These are phyloP conservation scores for Myxocyprinus asiaticus DNA, from an alignment of 2,113 vertebrate species.

Conservation along the genomic window DNA sequence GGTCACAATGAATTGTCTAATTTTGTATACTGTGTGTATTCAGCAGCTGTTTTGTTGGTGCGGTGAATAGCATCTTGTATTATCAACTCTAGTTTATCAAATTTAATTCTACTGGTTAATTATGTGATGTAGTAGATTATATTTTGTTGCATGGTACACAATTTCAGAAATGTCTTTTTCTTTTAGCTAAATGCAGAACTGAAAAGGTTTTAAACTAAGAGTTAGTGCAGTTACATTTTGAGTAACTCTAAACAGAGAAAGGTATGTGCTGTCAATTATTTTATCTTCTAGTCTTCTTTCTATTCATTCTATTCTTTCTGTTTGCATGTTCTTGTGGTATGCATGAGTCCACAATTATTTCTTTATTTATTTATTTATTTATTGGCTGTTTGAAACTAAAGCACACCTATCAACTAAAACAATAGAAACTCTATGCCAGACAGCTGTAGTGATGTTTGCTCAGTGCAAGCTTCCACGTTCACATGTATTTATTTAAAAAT, in stretches of 20 bases:
- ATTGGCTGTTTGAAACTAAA: too few species aligned
- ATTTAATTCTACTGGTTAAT: too few species aligned
- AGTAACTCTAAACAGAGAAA: slow-evolving; percentile 65
- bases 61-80: not conserved
- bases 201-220: not conserved
- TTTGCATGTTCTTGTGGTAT: slow-evolving; percentile 49
- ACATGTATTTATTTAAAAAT: not conserved
- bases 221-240: not conserved
- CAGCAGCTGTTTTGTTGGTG: not conserved
- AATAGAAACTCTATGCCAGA: not conserved
- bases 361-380: too few species aligned
- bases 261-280: slow-evolving; percentile 26
- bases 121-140: too few species aligned
- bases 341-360: not conserved
- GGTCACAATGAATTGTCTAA: too few species aligned
- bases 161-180: too few species aligned
- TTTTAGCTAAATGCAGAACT: not conserved
- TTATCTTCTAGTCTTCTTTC: slow-evolving; percentile 10
- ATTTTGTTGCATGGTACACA: too few species aligned
- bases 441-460: not conserved
- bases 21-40: not conserved
- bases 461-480: not conserved
- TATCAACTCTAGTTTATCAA: too few species aligned
- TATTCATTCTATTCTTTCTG: slow-evolving; percentile 33
- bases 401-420: not conserved